Conservation (phyloP, 1,140 invertebrate genomes). For the Zelostemma sp. region DNA sequence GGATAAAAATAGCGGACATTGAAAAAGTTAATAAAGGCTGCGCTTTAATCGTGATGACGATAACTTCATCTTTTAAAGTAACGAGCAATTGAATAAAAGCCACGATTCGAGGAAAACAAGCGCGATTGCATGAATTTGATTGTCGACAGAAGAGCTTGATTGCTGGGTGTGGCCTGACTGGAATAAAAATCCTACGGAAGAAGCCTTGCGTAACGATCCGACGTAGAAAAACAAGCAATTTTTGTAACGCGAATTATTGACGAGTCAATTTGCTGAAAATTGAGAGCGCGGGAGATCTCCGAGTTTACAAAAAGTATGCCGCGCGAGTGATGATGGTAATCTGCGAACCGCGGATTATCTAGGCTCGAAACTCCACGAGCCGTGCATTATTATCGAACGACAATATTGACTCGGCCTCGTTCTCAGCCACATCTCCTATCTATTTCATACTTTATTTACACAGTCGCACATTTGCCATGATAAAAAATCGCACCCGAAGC, state of each 20-base stretch:
- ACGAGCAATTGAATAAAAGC: too few species aligned
- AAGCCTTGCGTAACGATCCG: too few species aligned
- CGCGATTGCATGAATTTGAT: slow-evolving; percentile 1
- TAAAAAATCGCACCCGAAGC: not conserved
- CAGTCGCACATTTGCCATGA: not conserved
- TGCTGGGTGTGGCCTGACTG: slow-evolving; percentile 27
- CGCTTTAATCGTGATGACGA: too few species aligned
- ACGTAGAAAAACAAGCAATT: too few species aligned
- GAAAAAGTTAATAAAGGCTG: too few species aligned
- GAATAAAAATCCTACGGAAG: slow-evolving; percentile 19
- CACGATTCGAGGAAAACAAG: too few species aligned
- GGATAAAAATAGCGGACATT: too few species aligned
- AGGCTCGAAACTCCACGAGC: not conserved
- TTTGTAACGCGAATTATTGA: too few species aligned
- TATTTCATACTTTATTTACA: not conserved
- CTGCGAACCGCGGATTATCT: not conserved
- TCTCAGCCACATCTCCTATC: not conserved
- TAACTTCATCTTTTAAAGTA: too few species aligned
- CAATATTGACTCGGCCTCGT: slow-evolving; percentile 3
- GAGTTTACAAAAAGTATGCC: too few species aligned
- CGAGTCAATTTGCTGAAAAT: slow-evolving; percentile 5
- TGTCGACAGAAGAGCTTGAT: slow-evolving; percentile 1
- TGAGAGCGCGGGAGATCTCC: too few species aligned
- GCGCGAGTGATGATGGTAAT: not conserved
- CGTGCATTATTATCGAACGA: not conserved